Conservation (phyloP, 2,113 vertebrate species). For the Lophotis ruficrista region DNA sequence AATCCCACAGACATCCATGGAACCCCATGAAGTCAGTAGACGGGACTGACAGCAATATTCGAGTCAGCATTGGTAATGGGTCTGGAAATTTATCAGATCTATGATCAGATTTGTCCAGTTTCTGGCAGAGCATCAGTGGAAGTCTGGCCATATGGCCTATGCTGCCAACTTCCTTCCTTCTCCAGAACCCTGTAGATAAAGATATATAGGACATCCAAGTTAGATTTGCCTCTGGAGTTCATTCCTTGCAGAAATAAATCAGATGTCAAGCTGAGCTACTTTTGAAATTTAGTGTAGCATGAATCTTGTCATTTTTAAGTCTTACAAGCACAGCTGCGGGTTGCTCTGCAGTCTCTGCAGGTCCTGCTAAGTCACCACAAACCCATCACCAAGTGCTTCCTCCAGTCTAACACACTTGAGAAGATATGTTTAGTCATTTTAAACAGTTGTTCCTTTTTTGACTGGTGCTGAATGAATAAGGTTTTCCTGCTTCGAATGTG, state of each 20-base stretch:
- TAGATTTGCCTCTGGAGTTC: not conserved
- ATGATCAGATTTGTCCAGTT: not conserved
- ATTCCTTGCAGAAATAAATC: constrained; percentile 9
- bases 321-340: not conserved
- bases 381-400: not conserved
- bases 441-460: not conserved
- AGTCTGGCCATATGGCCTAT: not conserved
- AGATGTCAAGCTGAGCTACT: not conserved
- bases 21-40: not conserved
- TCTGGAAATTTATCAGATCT: not conserved
- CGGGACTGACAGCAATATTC: not conserved
- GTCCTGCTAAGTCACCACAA: not conserved
- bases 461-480: not conserved
- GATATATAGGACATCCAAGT: not conserved
- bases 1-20: not conserved
- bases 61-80: not conserved
- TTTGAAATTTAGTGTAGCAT: not conserved
- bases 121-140: not conserved
- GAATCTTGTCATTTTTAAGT: not conserved
- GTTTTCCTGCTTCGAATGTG: not conserved
- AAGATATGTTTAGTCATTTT: not conserved
- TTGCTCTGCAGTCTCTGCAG: not conserved
- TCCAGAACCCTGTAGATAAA: not conserved
- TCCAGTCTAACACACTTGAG: not conserved
- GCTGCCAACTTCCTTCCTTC: not conserved